Evolutionary conservation across 2,113 vertebrate species (phyloP).

Genomic region (Artemisiospiza belli): DNA sequence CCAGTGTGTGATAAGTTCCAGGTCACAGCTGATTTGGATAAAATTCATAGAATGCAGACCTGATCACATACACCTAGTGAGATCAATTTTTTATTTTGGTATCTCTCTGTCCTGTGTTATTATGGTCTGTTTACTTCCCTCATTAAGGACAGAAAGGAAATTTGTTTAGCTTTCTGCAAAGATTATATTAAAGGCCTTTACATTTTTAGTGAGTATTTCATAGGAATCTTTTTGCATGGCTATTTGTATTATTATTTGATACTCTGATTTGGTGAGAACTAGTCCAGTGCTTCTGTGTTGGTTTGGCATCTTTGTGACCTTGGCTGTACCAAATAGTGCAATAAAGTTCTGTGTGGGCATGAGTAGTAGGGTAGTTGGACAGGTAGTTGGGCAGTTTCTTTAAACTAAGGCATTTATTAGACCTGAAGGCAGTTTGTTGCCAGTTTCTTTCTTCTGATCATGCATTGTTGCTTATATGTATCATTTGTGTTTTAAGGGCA

Average conservation of each 20-base stretch:
- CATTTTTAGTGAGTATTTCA: background rate
- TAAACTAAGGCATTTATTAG: background rate
- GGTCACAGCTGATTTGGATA: background rate
- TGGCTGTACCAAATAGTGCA: background rate
- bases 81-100: background rate
- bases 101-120: background rate
- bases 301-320: background rate
- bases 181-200: background rate
- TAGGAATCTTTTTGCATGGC: background rate
- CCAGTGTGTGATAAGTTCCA: background rate
- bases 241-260: background rate
- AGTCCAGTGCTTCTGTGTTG: background rate
- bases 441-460: background rate
- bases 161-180: background rate
- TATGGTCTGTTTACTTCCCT: background rate
- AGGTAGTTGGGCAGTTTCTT: background rate
- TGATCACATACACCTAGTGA: background rate
- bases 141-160: background rate
- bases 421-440: background rate
- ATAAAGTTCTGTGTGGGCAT: background rate
- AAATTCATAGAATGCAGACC: background rate
- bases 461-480: background rate
- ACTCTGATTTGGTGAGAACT: background rate
- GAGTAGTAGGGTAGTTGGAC: background rate
- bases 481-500: conserved; percentile 29